phyloP scores from a whole-genome alignment of 2,888 invertebrate genomes.

The Sipha maydis region DNA sequence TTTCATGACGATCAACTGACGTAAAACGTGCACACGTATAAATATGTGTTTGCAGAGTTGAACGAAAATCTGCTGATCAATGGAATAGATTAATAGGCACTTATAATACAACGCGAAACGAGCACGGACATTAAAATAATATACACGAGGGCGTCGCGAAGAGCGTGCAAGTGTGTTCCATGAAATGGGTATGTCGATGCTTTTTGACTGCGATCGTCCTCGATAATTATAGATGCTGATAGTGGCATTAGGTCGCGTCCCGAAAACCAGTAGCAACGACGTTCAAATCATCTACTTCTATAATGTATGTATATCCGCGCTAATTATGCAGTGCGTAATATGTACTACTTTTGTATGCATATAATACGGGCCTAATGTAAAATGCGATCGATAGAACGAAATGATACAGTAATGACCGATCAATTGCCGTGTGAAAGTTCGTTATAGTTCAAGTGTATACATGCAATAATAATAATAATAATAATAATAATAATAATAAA shows the following conservation, averaged over 20 bases:
- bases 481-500: background rate
- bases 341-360: background rate
- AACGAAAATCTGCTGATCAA: background rate
- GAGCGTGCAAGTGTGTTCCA: background rate
- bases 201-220: slow-evolving; percentile 13
- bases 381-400: background rate
- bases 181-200: slow-evolving; percentile 15
- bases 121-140: background rate
- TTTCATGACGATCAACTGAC: background rate
- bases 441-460: background rate
- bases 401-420: background rate
- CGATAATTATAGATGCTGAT: slow-evolving; percentile 21
- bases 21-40: background rate
- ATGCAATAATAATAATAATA: too few species aligned
- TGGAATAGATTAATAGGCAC: background rate
- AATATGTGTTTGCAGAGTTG: background rate
- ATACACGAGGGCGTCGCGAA: background rate
- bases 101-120: background rate
- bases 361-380: background rate
- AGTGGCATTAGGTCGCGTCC: slow-evolving; percentile 19
- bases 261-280: slow-evolving; percentile 29
- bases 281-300: background rate
- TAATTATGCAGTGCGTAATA: background rate
- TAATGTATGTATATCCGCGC: background rate
- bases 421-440: slow-evolving; percentile 5